Evolutionary conservation across 2,797 vertebrate species (phyloP).

Genomic region (Simalia tracyae): DNA sequence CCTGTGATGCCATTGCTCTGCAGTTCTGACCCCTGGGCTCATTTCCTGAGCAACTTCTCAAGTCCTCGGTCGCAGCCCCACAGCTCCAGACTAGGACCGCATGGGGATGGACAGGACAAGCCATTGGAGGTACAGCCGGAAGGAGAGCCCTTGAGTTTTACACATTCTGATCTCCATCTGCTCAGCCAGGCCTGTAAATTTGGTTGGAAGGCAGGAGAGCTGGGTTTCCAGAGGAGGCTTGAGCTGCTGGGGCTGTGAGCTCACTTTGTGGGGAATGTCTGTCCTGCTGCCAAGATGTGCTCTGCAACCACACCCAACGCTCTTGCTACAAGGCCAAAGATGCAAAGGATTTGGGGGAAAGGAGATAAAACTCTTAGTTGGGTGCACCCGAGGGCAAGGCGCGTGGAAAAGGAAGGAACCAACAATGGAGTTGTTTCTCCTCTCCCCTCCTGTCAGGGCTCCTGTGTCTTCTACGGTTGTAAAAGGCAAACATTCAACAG

Average conservation of each 20-base stretch:
- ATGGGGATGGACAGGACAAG: not conserved
- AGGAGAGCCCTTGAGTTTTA: not conserved
- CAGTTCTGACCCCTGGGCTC: not conserved
- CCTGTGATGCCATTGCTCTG: not conserved
- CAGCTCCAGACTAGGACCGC: not conserved
- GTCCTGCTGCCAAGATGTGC: not conserved
- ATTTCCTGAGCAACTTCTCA: not conserved
- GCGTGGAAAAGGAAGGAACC: not conserved
- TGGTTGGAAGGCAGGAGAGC: not conserved
- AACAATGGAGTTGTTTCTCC: not conserved
- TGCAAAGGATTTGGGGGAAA: not conserved
- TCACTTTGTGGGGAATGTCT: conserved; percentile 5
- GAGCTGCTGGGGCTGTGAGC: not conserved
- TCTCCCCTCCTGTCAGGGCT: not conserved
- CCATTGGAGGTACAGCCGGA: not conserved
- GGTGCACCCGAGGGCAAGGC: not conserved
- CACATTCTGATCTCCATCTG: not conserved
- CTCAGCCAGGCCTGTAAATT: not conserved
- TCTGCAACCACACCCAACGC: not conserved
- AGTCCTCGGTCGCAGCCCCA: not conserved
- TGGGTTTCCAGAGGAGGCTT: not conserved
- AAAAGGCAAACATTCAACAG: not conserved
- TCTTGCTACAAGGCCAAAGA: conserved; percentile 1
- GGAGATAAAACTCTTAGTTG: not conserved
- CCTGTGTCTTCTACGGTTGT: not conserved